These are phyloP conservation scores for Phytoseiulus persimilis DNA, from an alignment of 2,888 invertebrate genomes.

Conservation along the genomic window DNA sequence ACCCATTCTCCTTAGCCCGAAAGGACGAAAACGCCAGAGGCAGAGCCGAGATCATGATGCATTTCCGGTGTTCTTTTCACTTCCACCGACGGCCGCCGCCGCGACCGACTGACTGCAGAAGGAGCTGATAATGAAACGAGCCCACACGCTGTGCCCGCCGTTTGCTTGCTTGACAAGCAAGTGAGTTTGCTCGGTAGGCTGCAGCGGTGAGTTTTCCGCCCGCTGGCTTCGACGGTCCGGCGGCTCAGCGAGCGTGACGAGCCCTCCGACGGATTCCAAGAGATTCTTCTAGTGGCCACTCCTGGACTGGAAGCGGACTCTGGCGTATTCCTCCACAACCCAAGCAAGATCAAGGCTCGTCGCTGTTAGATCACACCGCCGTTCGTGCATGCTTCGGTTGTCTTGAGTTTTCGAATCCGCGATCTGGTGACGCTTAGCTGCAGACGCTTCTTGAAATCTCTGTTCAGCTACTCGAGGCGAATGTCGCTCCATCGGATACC, in stretches of 20 bases:
- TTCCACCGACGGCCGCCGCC: not conserved
- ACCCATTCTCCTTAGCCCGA: not conserved
- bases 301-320: too few species aligned
- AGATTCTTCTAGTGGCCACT: not conserved
- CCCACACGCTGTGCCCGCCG: not conserved
- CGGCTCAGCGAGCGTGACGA: not conserved
- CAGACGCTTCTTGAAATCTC: too few species aligned
- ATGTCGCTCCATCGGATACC: too few species aligned
- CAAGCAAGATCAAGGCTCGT: too few species aligned
- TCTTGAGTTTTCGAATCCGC: too few species aligned
- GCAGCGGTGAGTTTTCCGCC: not conserved
- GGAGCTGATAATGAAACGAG: not conserved
- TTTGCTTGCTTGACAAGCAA: not conserved
- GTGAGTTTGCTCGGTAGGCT: not conserved
- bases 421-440: too few species aligned
- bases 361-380: too few species aligned
- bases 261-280: too few species aligned
- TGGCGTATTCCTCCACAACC: too few species aligned
- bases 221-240: not conserved
- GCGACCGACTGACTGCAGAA: not conserved
- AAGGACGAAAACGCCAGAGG: not conserved
- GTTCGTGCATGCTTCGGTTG: too few species aligned
- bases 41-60: conserved; percentile 36
- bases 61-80: conserved; percentile 37
- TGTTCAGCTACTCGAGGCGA: too few species aligned